Percentiles rank a stretch among this genome's conserved stretches.
Conservation (phyloP, 2,113 vertebrate genomes). For the Syngnathoides biaculeatus region DNA sequence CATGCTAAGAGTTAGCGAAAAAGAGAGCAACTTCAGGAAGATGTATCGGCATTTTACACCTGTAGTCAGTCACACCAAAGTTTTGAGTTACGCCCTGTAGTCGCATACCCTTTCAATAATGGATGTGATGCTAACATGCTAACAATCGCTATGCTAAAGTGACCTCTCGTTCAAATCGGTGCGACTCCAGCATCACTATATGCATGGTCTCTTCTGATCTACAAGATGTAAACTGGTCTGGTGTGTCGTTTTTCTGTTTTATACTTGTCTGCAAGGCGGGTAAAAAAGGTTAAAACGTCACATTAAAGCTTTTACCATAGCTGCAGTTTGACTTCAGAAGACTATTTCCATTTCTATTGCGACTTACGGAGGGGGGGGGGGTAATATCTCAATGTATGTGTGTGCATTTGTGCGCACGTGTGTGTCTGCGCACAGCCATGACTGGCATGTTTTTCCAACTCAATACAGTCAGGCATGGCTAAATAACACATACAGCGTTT, state of each 20-base stretch:
- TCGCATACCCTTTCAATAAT: background rate
- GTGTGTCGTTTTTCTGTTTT: background rate
- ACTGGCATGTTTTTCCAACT: constrained; percentile 72
- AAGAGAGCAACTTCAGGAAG: too few relatives aligned
- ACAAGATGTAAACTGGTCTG: background rate
- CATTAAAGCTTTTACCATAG: background rate
- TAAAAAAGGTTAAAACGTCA: background rate
- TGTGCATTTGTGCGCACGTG: background rate
- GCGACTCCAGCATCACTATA: background rate
- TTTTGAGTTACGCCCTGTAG: background rate
- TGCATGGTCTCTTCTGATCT: background rate
- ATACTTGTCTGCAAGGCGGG: background rate
- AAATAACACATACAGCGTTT: constrained; percentile 73
- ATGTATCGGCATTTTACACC: too few relatives aligned
- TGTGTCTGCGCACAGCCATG: constrained; percentile 23
- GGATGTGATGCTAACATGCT: background rate
- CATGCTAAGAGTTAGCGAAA: too few relatives aligned
- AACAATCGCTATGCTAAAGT: background rate
- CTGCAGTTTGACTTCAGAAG: background rate
- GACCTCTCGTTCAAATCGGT: background rate
- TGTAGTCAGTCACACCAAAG: background rate
- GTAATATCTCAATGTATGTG: background rate
- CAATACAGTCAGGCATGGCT: constrained; percentile 74
- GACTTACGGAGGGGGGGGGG: background rate
- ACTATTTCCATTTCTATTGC: background rate